phyloP scores from a whole-genome alignment of 2,888 invertebrate species.

The Andricus curvator region DNA sequence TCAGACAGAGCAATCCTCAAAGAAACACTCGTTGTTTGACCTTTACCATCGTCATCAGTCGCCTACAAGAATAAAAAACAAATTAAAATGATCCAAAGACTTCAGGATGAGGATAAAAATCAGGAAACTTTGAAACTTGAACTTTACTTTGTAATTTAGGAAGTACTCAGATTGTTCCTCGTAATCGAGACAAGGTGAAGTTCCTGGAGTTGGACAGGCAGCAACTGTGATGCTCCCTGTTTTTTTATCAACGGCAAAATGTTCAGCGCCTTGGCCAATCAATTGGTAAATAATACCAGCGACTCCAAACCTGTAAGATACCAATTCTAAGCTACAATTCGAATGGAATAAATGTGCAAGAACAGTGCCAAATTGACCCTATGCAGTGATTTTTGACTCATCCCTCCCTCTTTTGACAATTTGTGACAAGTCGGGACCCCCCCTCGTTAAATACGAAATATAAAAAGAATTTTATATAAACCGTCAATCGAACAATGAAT shows the following conservation, averaged over 20 bases:
- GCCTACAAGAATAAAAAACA: conserved; percentile 81
- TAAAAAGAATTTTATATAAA: no score
- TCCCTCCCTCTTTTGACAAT: no score
- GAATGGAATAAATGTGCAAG: not conserved
- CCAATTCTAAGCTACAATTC: not conserved
- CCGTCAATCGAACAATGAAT: no score
- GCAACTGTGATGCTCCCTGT: conserved; percentile 92
- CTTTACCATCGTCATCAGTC: conserved; percentile 90
- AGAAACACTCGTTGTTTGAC: conserved; percentile 88
- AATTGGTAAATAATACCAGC: conserved; percentile 91
- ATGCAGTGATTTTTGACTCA: no score
- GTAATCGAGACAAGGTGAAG: conserved; percentile 88
- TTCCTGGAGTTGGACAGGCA: conserved; percentile 84
- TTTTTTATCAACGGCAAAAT: conserved; percentile 88
- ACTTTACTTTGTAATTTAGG: conserved; percentile 87
- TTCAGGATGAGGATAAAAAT: not conserved
- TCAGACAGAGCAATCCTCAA: conserved; percentile 89
- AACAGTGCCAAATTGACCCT: not conserved
- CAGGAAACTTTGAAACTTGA: not conserved
- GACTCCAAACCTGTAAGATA: conserved; percentile 83
- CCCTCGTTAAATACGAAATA: no score
- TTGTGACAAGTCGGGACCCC: no score
- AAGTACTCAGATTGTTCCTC: conserved; percentile 91
- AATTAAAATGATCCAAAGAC: not conserved
- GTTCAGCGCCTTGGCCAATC: conserved; percentile 89